These are phyloP conservation scores for Hemicordylus capensis DNA, from an alignment of 2,113 vertebrate genomes.

Conservation along the genomic window DNA sequence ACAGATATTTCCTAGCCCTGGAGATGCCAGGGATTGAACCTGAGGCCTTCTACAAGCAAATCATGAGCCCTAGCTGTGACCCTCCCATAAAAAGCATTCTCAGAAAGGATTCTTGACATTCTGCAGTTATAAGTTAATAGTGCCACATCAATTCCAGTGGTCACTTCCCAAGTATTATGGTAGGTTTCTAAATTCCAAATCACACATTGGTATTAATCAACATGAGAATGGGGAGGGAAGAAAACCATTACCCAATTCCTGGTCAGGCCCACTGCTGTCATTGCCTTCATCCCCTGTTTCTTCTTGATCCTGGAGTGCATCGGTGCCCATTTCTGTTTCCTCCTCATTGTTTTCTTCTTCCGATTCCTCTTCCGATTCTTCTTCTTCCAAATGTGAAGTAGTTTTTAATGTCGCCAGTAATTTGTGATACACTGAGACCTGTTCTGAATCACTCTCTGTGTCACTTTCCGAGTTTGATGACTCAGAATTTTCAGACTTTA, in stretches of 20 bases:
- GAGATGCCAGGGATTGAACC: too few species aligned
- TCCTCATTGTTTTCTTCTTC: slow-evolving; percentile 69
- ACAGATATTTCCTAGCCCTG: too few species aligned
- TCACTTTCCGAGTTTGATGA: slow-evolving; percentile 76
- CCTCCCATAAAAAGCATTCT: too few species aligned
- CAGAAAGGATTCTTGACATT: too few species aligned
- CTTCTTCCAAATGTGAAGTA: slow-evolving; percentile 72
- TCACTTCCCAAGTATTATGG: too few species aligned
- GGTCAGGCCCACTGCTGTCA: background rate
- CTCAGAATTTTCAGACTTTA: slow-evolving; percentile 84
- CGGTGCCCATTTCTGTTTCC: slow-evolving; percentile 60
- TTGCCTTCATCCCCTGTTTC: slow-evolving; percentile 35
- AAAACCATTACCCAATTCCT: slow-evolving; percentile 50
- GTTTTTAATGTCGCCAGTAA: slow-evolving; percentile 88
- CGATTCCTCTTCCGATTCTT: slow-evolving; percentile 56
- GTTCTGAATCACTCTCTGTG: slow-evolving; percentile 81
- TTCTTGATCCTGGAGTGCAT: slow-evolving; percentile 25
- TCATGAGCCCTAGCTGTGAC: too few species aligned
- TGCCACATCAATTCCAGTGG: too few species aligned
- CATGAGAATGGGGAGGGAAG: too few species aligned
- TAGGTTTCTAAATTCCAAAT: too few species aligned
- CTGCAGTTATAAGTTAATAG: too few species aligned
- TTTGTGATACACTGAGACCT: slow-evolving; percentile 85
- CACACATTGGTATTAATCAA: too few species aligned
- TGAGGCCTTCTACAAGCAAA: too few species aligned